Conservation (phyloP, 1,140 invertebrate genomes). For the Gonioctena quinquepunctata region DNA sequence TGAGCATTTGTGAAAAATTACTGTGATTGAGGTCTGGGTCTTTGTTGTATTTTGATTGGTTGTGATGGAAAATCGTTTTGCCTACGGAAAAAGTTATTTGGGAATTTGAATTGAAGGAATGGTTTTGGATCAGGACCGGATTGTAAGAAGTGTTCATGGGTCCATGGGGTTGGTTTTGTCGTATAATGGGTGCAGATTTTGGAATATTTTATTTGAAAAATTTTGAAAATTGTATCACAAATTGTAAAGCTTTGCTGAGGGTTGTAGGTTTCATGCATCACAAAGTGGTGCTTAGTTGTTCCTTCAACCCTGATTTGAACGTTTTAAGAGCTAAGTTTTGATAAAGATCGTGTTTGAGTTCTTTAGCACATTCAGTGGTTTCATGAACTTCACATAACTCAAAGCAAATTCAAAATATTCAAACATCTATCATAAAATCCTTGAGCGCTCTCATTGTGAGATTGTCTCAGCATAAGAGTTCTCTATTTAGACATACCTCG, state of each 20-base stretch:
- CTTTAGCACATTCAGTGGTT: background rate
- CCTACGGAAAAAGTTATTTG: background rate
- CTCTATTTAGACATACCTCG: conserved; percentile 23
- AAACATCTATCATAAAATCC: conserved; percentile 18
- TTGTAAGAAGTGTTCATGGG: background rate
- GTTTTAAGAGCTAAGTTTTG: conserved; percentile 8
- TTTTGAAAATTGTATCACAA: conserved; percentile 13
- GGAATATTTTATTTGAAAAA: background rate
- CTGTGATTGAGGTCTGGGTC: background rate
- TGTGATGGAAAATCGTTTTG: background rate
- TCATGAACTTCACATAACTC: conserved; percentile 10
- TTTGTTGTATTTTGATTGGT: background rate
- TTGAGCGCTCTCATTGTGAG: conserved; percentile 10
- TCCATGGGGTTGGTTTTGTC: background rate
- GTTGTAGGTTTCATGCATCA: conserved; percentile 2
- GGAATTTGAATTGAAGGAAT: background rate
- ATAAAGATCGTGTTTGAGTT: conserved; percentile 12
- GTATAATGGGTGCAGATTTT: background rate
- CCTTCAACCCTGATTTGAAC: conserved; percentile 9
- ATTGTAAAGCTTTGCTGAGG: conserved; percentile 18
- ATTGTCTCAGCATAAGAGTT: conserved; percentile 21
- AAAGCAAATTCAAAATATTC: conserved; percentile 24
- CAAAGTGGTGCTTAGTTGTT: conserved; percentile 19
- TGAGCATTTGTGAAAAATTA: background rate
- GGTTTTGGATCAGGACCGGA: background rate